phyloP scores from a whole-genome alignment of 2,888 invertebrate species.

The Eugnorisma glareosa region DNA sequence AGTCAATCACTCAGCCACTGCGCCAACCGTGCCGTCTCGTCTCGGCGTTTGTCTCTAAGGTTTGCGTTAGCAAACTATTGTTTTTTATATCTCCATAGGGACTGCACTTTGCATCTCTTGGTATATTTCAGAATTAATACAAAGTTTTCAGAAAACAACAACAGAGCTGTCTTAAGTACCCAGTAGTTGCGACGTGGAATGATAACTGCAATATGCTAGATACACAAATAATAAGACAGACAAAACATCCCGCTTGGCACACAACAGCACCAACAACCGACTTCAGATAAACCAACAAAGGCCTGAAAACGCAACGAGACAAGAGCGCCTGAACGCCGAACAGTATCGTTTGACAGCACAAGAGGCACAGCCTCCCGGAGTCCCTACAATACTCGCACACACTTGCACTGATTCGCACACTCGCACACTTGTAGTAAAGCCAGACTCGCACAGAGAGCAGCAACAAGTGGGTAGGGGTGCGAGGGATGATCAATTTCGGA shows the following conservation, averaged over 20 bases:
- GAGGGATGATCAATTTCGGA: slow-evolving; percentile 74
- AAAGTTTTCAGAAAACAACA: no score
- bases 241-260: background rate
- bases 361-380: slow-evolving; percentile 26
- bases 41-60: background rate
- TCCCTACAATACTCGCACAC: slow-evolving; percentile 37
- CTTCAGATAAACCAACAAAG: slow-evolving; percentile 43
- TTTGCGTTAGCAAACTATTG: background rate
- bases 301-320: slow-evolving; percentile 38
- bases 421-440: slow-evolving; percentile 8
- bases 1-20: background rate
- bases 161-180: background rate
- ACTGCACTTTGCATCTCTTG: background rate
- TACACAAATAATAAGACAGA: background rate
- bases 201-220: background rate
- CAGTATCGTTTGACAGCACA: slow-evolving; percentile 51
- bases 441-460: slow-evolving; percentile 59
- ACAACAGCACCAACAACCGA: slow-evolving; percentile 2
- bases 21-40: background rate
- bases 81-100: no score
- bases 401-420: slow-evolving; percentile 38
- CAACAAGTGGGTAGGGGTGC: slow-evolving; percentile 84
- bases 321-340: slow-evolving; percentile 37
- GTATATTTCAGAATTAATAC: no score
- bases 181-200: background rate